These are phyloP conservation scores for Dione vanillae DNA, from an alignment of 2,888 invertebrate species.

Conservation along the genomic window DNA sequence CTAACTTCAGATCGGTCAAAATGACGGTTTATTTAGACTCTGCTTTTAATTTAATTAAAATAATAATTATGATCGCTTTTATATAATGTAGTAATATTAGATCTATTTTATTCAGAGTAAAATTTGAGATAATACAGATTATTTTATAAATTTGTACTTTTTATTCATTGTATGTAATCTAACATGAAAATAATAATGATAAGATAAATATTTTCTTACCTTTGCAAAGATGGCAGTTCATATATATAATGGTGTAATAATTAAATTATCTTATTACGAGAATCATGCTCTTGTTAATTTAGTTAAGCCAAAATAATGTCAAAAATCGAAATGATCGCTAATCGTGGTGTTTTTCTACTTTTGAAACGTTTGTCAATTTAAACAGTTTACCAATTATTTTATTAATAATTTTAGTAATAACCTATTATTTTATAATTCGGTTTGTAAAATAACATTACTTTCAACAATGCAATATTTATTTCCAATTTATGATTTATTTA, in stretches of 20 bases:
- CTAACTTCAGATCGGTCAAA: constrained; percentile 64
- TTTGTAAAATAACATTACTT: neutral
- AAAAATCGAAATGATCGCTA: constrained; percentile 51
- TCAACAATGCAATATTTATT: neutral
- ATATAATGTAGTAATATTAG: no score
- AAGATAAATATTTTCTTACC: constrained; percentile 9
- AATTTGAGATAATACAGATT: neutral
- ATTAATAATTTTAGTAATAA: neutral
- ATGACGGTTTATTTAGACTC: constrained; percentile 58
- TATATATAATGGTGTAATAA: neutral
- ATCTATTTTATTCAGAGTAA: no score
- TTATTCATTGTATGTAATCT: no score
- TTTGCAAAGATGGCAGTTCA: constrained; percentile 1
- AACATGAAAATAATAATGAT: neutral
- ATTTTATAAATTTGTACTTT: neutral
- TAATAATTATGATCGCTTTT: no score
- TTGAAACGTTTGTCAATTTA: constrained; percentile 34
- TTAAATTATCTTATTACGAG: constrained; percentile 68
- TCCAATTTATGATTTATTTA: neutral
- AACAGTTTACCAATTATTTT: constrained; percentile 1
- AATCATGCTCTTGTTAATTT: constrained; percentile 83
- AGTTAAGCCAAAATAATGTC: constrained; percentile 76
- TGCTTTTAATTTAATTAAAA: neutral
- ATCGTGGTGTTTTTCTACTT: constrained; percentile 43
- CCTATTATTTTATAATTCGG: neutral